Base-by-base conservation (phyloP, 2,797 vertebrate species). In the Taenioides sp. region DNA sequence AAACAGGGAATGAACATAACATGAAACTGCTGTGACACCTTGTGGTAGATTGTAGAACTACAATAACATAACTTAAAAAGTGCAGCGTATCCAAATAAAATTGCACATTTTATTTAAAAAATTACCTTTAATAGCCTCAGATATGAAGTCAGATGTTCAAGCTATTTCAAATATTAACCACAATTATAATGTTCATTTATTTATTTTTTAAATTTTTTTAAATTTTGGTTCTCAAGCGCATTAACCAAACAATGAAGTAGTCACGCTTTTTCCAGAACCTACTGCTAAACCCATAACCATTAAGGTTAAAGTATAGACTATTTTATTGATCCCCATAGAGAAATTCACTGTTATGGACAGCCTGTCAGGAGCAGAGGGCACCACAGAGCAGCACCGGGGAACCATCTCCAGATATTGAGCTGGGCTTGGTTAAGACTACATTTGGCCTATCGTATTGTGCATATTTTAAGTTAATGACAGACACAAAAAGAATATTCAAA, bases 21-120 rank as follows among this genome's bases (percentile, higher is more conserved):
- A 76, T 73, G 58, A 60, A 57, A 52, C 63, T 65, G 54, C 69
- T 69, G 79, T 91, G 89, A 83, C 91, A 84, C 75, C 89, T 89
- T 89, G 81, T 92, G 91, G 87, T 78, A 17, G 54, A 28, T 25
- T 58, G 60, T 52, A 16, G 49, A 54, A 80, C 49, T 86, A 77
- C 83, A 87, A 78, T 14, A 80, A 81, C 66, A 78, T 64, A 75
- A 14, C 61, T n/a, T 52, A 20, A 52, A n/a, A 50, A 7, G n/a
- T 47, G 52, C 22, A 20, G 20, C 9, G n/a, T 22, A n/a, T 22
- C 20, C 7, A 2, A 22, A n/a, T 6, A 2, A 14, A 47, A 47
- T 47, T 16, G 12, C 16, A 47, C 4, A 16, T 17, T 43, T 43
- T 4, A 47, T 4, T 14, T 14, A 43, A 43, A n/a, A 47, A 4